phyloP scores from a whole-genome alignment of 2,888 invertebrate genomes.

The Spodoptera picta region DNA sequence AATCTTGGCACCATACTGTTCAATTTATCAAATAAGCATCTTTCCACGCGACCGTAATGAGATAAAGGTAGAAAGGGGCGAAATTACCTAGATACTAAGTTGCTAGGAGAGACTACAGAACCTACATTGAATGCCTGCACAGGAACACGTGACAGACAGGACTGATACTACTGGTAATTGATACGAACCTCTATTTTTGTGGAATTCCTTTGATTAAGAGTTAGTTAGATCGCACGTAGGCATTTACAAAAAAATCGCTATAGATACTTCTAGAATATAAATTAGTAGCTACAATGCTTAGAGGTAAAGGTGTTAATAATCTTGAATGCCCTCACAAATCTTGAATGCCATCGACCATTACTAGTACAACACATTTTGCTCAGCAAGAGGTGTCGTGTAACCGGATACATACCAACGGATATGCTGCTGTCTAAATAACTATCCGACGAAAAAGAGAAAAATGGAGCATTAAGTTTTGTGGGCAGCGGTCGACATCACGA shows the following conservation, averaged over 20 bases:
- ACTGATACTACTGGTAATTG: not conserved
- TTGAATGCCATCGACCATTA: not conserved
- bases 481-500: slow-evolving; percentile 79
- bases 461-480: slow-evolving; percentile 76
- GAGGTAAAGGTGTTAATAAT: slow-evolving; percentile 6
- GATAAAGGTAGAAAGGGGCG: slow-evolving; percentile 37
- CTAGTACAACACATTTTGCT: slow-evolving; percentile 13
- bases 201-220: no score
- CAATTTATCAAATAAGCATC: slow-evolving; percentile 65
- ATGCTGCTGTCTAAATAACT: slow-evolving; percentile 29
- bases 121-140: slow-evolving; percentile 10
- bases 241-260: no score
- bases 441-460: slow-evolving; percentile 68
- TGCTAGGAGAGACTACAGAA: slow-evolving; percentile 10
- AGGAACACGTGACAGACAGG: not conserved
- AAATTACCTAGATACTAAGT: slow-evolving; percentile 14
- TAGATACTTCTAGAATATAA: not conserved
- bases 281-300: slow-evolving; percentile 4
- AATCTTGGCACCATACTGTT: slow-evolving; percentile 72
- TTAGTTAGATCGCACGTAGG: no score
- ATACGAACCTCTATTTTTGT: no score
- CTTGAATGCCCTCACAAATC: slow-evolving; percentile 12
- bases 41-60: slow-evolving; percentile 53
- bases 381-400: slow-evolving; percentile 32
- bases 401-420: slow-evolving; percentile 51